These are phyloP conservation scores for Polyodon spathula DNA, from an alignment of 2,113 vertebrate genomes.

Conservation along the genomic window DNA sequence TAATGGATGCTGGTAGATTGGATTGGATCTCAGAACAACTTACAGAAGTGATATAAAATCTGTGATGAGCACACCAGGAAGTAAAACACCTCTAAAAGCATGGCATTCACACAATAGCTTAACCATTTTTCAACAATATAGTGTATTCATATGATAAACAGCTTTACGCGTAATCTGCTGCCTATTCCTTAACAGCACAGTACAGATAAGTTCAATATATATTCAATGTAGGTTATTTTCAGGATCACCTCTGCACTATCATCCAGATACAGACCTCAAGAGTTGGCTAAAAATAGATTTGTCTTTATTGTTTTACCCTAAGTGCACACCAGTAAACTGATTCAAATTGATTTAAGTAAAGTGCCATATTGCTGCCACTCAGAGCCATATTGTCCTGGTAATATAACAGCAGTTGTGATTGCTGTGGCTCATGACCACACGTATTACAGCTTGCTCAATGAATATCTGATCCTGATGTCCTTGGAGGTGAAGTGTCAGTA, in stretches of 20 bases:
- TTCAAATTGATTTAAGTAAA: conserved; percentile 1
- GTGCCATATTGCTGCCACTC: background rate
- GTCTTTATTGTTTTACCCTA: background rate
- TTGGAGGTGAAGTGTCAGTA: background rate
- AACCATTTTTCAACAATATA: background rate
- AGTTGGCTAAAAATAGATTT: background rate
- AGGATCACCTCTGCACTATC: background rate
- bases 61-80: too few species aligned
- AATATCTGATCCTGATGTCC: background rate
- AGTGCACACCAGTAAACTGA: background rate
- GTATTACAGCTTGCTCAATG: background rate
- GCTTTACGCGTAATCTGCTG: background rate
- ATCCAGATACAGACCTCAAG: background rate
- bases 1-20: too few species aligned
- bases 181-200: background rate
- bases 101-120: background rate
- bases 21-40: too few species aligned
- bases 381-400: background rate
- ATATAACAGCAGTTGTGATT: background rate
- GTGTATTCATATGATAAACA: background rate
- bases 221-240: background rate
- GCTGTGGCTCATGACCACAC: background rate
- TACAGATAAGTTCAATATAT: background rate
- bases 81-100: background rate
- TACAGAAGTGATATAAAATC: too few species aligned